These are phyloP conservation scores for Ellobius talpinus DNA, from an alignment of 2,113 vertebrate species.

Conservation along the genomic window DNA sequence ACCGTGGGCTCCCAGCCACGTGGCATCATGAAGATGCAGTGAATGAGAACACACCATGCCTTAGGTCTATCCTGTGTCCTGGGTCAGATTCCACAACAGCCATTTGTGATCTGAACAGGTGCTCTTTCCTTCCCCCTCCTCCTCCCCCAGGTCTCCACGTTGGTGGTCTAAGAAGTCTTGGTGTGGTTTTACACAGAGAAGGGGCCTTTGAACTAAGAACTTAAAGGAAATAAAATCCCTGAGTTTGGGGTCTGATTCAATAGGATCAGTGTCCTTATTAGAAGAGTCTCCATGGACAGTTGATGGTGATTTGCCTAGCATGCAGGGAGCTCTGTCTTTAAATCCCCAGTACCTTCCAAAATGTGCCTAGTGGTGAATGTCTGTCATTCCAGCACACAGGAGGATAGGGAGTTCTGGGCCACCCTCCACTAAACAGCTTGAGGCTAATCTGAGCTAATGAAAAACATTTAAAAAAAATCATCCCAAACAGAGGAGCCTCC, in stretches of 20 bases:
- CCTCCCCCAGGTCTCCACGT: no score
- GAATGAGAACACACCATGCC: not conserved
- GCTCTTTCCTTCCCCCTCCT: fast-evolving
- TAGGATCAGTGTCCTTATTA: no score
- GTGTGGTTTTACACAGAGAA: not conserved
- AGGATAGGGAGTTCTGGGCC: not conserved
- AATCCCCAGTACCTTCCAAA: not conserved
- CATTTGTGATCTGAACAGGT: not conserved
- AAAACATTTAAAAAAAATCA: not conserved
- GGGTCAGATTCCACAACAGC: not conserved
- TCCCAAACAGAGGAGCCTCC: not conserved
- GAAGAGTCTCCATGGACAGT: not conserved
- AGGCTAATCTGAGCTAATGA: not conserved
- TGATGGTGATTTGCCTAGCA: not conserved
- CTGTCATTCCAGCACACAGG: not conserved
- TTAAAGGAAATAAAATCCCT: not conserved
- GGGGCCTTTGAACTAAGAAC: not conserved
- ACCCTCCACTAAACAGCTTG: not conserved
- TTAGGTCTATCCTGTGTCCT: no score
- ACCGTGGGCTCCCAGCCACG: not conserved
- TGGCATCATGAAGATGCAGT: fast-evolving
- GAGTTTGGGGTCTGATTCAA: no score
- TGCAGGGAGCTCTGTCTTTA: not conserved
- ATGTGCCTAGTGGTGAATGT: not conserved
- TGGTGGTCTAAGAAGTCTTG: not conserved